Conservation (phyloP, 2,797 vertebrate species). For the Bucorvus abyssinicus region DNA sequence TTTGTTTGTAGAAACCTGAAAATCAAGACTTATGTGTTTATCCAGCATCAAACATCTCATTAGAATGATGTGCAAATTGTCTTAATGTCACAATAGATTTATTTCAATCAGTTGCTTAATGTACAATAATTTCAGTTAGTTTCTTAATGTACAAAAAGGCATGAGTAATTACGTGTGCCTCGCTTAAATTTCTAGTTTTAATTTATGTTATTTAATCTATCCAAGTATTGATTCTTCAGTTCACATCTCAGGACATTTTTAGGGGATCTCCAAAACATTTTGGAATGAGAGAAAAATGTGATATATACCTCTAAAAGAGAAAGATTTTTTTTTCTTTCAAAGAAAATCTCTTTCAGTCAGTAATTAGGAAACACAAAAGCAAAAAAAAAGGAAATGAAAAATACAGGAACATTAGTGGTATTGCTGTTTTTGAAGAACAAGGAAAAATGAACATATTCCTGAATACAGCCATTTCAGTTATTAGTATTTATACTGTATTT, state of each 20-base stretch:
- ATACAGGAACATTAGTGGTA: not conserved
- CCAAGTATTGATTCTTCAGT: not conserved
- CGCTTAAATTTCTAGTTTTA: not conserved
- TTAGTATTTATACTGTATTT: not conserved
- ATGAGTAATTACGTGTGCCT: not conserved
- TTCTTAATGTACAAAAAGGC: not conserved
- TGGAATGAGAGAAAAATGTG: not conserved
- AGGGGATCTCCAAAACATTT: not conserved
- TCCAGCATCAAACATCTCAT: not conserved
- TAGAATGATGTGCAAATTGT: not conserved
- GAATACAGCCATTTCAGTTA: not conserved
- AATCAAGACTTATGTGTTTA: not conserved
- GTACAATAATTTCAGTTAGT: not conserved
- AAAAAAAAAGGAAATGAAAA: not conserved
- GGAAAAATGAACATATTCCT: not conserved
- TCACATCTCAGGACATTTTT: not conserved
- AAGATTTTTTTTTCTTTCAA: not conserved
- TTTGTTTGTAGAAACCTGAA: not conserved
- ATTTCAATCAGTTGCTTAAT: not conserved
- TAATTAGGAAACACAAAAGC: not conserved
- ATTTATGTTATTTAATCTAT: not conserved
- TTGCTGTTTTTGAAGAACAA: not conserved
- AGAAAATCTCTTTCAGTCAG: not conserved
- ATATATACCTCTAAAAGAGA: not conserved
- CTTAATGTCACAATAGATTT: not conserved